A percentile compares a stretch with the other conserved stretches of the same genome.
Evolutionary conservation across 2,113 vertebrate species (phyloP).

Genomic region (Thryonomys swinderianus): DNA sequence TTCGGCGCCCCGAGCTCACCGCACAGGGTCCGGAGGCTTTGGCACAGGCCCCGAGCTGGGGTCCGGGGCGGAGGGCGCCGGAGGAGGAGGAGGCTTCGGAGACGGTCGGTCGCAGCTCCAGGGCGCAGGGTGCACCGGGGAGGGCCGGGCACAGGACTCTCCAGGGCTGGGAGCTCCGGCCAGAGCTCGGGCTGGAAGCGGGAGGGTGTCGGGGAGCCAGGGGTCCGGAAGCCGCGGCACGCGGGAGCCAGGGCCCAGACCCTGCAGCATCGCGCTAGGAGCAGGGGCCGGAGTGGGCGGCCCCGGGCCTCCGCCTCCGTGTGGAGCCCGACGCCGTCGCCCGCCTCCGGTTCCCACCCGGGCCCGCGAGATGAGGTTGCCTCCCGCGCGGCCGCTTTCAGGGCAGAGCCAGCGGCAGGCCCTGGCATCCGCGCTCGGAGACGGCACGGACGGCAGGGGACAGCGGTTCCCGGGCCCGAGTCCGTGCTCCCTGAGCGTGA

Average conservation of each 20-base stretch:
- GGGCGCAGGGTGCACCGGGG: no score
- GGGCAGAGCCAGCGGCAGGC: no score
- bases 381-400: not conserved
- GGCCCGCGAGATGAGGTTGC: not conserved
- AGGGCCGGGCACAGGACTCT: no score
- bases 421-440: rapidly evolving
- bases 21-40: no score
- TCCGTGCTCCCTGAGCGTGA: not conserved
- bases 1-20: rapidly evolving
- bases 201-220: no score
- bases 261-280: rapidly evolving
- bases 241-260: not conserved
- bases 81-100: not conserved
- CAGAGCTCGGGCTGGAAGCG: rapidly evolving
- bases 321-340: rapidly evolving
- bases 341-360: rapidly evolving
- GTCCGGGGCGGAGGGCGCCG: rapidly evolving
- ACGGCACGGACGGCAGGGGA: rapidly evolving
- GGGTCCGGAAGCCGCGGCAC: rapidly evolving
- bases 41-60: not conserved
- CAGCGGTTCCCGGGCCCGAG: not conserved
- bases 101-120: no score
- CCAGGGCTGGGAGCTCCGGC: no score
- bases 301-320: not conserved
- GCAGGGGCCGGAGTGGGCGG: rapidly evolving